Evolutionary conservation across 64 coral and sea anemone species (phyloP), one percentile per base, ranked within the genome.

Genomic region (Montipora cactus): DNA sequence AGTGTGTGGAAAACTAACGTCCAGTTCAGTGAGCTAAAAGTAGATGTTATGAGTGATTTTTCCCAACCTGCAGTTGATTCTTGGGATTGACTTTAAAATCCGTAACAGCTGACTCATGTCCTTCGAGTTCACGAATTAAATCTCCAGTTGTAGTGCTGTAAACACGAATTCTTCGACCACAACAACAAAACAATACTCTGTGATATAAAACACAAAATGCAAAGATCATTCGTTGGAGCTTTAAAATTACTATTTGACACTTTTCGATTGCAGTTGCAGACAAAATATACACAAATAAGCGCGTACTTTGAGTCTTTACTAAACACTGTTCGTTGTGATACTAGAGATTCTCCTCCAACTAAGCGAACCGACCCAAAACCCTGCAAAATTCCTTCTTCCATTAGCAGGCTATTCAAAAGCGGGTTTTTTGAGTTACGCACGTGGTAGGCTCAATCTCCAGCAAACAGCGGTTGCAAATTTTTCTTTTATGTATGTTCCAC

Each of bases 281-380:
- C 47, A 59, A 78, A 23, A 22, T 5, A 6, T 8, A 68, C 18
- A 9, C n/a, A 57, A 67, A 78, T 47, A 15, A 55, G 2, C 52
- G 61, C 68, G 20, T 79, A 57, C 23, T 90, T 78, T 48, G 95
- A 97, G 52, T 95, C 93, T 28, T 57, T 94, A 83, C 95, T 94
- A 77, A 97, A 97, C 57, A 87, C 47, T 75, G 82, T 89, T 83
- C 82, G 92, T 61, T 93, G 88, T 83, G 89, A 73, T 9, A 97
- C 93, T 58, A 97, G 77, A 87, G 95, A 92, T 79, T 97, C 93
- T 1, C 95, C 95, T 71, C 95, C 95, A 92, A 97, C 84, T 21
- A 97, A 79, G 22, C 84, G 77, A 89, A 97, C 76, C 68, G 10
- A 73, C 4, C 95, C 95, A 50, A 97, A 78, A 92, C 83, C 77